These are phyloP conservation scores for Atta texana DNA, from an alignment of 1,140 invertebrate species.

Conservation along the genomic window DNA sequence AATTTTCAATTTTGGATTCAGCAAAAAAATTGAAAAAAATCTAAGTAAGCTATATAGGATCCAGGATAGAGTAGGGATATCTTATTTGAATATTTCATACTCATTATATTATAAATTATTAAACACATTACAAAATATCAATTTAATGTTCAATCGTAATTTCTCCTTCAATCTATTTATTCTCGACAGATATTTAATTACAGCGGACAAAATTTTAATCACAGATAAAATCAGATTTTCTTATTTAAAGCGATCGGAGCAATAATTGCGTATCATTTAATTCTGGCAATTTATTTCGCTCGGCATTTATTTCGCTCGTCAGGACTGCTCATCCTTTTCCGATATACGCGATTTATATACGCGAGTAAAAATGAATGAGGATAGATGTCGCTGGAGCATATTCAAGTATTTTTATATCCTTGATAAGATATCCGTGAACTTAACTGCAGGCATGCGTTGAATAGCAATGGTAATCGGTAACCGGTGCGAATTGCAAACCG, in stretches of 20 bases:
- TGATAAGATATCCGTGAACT: constrained; percentile 73
- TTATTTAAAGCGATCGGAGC: constrained; percentile 33
- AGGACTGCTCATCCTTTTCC: constrained; percentile 10
- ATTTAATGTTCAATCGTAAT: neutral
- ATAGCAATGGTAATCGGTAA: constrained; percentile 68
- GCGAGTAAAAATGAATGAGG: constrained; percentile 47
- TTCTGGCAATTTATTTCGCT: constrained; percentile 62
- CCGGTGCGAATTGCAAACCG: constrained; percentile 69
- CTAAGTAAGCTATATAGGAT: no score
- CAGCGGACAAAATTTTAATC: neutral
- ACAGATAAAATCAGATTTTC: neutral
- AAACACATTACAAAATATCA: neutral
- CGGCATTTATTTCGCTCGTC: constrained; percentile 54
- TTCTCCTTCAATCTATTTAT: neutral
- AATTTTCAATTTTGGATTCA: no score
- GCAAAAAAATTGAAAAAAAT: no score
- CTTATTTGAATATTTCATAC: neutral
- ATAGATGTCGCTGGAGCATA: constrained; percentile 62
- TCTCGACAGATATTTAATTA: neutral
- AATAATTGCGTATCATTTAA: constrained; percentile 57
- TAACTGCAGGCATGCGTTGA: constrained; percentile 64
- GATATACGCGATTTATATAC: neutral
- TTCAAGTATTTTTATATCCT: constrained; percentile 68
- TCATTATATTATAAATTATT: neutral
- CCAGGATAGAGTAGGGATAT: no score